A percentile compares a stretch with the other conserved stretches of the same genome.
These are phyloP conservation scores for Dolichallabes microphthalmus DNA, from an alignment of 2,113 vertebrate genomes.

Conservation along the genomic window DNA sequence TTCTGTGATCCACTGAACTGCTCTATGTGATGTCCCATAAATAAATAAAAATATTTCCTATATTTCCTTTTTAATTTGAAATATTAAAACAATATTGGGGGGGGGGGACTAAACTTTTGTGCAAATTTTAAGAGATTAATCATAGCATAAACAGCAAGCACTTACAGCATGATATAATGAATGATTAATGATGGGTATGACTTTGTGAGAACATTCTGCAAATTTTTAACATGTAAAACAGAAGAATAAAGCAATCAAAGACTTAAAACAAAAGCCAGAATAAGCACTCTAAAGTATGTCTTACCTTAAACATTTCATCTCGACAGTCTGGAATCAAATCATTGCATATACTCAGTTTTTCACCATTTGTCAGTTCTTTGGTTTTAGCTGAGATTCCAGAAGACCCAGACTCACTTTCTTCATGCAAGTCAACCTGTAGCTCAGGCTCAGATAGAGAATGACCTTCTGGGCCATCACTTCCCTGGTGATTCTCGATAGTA, in stretches of 20 bases:
- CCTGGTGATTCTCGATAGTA: conserved; percentile 63
- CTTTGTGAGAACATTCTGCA: background rate
- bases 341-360: conserved; percentile 62
- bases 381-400: conserved; percentile 55
- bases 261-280: background rate
- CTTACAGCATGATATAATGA: conserved; percentile 12
- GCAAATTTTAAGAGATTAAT: no score
- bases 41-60: background rate
- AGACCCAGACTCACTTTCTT: conserved; percentile 67
- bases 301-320: conserved; percentile 74
- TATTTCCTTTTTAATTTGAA: background rate
- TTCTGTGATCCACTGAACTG: background rate
- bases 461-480: conserved; percentile 43
- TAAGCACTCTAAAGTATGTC: conserved; percentile 12
- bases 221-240: background rate
- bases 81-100: no score
- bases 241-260: background rate
- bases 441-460: conserved; percentile 37
- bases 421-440: conserved; percentile 55
- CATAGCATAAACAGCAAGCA: conserved; percentile 11
- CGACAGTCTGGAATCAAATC: conserved; percentile 65
- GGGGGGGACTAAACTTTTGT: no score
- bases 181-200: background rate
- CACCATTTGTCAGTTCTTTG: conserved; percentile 63
- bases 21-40: background rate